Base-by-base conservation (phyloP, 1,140 invertebrate genomes). In the Kradibia gibbosae region DNA sequence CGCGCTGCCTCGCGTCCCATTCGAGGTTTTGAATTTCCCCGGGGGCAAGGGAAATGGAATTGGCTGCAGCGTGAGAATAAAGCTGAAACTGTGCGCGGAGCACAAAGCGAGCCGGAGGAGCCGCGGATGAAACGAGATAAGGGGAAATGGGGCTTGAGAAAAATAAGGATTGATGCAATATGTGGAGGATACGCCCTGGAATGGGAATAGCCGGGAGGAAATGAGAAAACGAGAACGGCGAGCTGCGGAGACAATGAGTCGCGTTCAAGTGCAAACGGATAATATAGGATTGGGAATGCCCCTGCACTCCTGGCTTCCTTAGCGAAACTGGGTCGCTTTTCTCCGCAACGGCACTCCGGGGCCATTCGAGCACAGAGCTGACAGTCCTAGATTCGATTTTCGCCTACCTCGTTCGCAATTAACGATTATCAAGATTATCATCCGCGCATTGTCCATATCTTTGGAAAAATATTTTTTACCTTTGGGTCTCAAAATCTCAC, bases 21-120 rank as follows among this genome's bases (percentile, higher is more conserved):
- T 84, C 45, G 53, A 70, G 84, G 88, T 71, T 88, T 88, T 88
- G 87, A 87, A 87, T 86, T 85, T 88, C 87, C 86, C 87, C 53
- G 28, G 83, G 78, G 84, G 57, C 20, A 5, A n/a, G 3, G 22
- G 20, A 72, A 65, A 60, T 48, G 45, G 13, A 48, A 78, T 78
- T 67, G 75, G 42, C 28, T 67, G 7, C 17, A 34, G 3, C 60
- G 28, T 10, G 34, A 36, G 60, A 78, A 48, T 77, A 17, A 45
- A 77, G n/a, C n/a, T n/a, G n/a, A 77, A 62, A 50, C 42, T 48
- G 50, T 25, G 39, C 25, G 36, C 15, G n/a, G 31, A 53, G 50
- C 13, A 13, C 20, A 28, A 8, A 50, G 13, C 8, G n/a, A 48
- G 72, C 31, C 22, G 31, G 48, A 4, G 15, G 11, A 5, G 34